phyloP scores from a whole-genome alignment of 2,888 invertebrate species.

The Apotomis betuletana region DNA sequence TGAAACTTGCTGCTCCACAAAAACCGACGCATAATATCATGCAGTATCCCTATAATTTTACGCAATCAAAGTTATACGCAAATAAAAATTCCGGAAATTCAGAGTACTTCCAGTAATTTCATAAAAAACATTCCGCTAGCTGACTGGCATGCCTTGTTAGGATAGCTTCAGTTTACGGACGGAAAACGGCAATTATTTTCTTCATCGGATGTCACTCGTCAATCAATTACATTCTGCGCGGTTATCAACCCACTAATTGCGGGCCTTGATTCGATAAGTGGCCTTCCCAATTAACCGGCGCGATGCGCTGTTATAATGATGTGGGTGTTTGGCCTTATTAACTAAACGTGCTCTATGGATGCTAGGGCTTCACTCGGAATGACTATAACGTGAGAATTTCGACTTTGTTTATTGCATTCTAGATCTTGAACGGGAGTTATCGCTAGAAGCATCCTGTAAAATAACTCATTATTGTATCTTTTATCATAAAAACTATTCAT shows the following conservation, averaged over 20 bases:
- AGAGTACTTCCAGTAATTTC: too few species aligned
- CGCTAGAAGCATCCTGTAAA: too few species aligned
- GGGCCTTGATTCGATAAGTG: constrained; percentile 29
- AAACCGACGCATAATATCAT: too few species aligned
- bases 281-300: constrained; percentile 19
- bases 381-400: too few species aligned
- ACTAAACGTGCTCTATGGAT: not conserved
- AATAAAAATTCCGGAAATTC: too few species aligned
- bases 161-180: constrained; percentile 23
- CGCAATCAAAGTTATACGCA: too few species aligned
- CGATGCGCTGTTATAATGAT: not conserved
- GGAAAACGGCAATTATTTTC: constrained; percentile 35
- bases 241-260: constrained; percentile 33
- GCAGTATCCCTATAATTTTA: too few species aligned
- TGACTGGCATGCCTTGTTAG: constrained; percentile 25
- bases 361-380: not conserved
- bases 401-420: too few species aligned
- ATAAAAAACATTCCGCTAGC: not conserved
- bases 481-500: too few species aligned
- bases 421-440: too few species aligned
- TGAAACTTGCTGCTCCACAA: too few species aligned
- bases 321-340: constrained; percentile 27
- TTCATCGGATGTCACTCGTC: constrained; percentile 39
- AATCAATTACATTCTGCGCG: constrained; percentile 36
- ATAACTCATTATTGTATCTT: too few species aligned